Evolutionary conservation across 2,888 invertebrate species (phyloP).

Genomic region (Nymphalis c-album): DNA sequence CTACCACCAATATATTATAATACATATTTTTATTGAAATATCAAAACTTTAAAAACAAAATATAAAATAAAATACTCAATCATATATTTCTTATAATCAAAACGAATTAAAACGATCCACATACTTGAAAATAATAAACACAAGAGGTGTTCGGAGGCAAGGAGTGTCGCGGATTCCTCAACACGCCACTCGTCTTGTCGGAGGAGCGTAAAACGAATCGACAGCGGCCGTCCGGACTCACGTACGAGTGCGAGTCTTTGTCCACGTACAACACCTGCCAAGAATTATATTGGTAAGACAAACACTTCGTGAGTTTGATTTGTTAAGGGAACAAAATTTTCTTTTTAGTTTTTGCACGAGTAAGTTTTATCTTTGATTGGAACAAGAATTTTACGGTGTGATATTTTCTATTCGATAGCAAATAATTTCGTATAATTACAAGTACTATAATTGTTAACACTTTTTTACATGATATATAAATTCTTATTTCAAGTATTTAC

Average conservation of each 20-base stretch:
- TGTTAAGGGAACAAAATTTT: constrained; percentile 24
- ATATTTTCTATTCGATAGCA: no score
- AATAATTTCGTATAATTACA: no score
- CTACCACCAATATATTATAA: no score
- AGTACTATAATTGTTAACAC: no score
- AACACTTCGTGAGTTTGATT: constrained; percentile 31
- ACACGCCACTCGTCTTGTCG: constrained; percentile 86
- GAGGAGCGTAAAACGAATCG: constrained; percentile 89
- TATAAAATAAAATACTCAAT: no score
- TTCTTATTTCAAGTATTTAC: no score
- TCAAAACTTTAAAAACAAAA: no score
- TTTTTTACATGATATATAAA: no score
- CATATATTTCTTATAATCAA: not conserved
- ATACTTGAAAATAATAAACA: constrained; percentile 86
- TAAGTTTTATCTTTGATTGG: not conserved
- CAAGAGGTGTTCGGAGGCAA: constrained; percentile 91
- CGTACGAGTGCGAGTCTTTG: constrained; percentile 87
- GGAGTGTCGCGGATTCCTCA: constrained; percentile 89
- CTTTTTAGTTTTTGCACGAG: constrained; percentile 6
- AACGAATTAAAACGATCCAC: constrained; percentile 15
- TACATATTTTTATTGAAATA: no score
- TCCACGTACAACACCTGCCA: constrained; percentile 87
- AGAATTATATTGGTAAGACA: constrained; percentile 36
- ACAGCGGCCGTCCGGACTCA: constrained; percentile 87
- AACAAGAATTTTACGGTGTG: not conserved